Base-by-base conservation (phyloP, 1,140 invertebrate genomes). In the Batillaria attramentaria region DNA sequence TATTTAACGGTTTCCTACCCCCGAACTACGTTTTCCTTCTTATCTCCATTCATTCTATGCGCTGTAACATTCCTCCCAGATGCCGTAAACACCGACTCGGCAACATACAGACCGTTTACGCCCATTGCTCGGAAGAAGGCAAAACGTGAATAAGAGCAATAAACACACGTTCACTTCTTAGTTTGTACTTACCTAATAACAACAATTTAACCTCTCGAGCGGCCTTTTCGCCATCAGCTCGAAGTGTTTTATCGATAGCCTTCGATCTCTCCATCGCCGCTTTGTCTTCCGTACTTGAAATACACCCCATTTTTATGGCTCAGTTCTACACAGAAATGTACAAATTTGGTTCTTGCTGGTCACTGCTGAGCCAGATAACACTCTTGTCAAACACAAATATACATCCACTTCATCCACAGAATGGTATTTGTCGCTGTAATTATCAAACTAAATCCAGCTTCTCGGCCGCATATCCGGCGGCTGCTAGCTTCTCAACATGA, bases 181-280 rank as follows among this genome's bases (percentile, higher is more conserved):
- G 28, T 4, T 18, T 37, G 31, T 41, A 83, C 81, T 86, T 92
- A 97, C 96, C 96, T 80, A 97, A 92, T 74, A 97, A 91, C 66
- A 97, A 92, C 72, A 97, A 93, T 92, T 97, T 97, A 83, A 97
- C 96, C 94, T 97, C 96, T 85, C 95, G 94, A 46, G 95, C 94
- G 79, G 95, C 94, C 81, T 94, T 93, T 92, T 97, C 95, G 81
- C 95, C 95, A 94, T 97, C 96, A 69, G 94, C 94, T 85, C 95
- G 89, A 39, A 97, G 91, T 89, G 95, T 94, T 91, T 95, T 95
- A 92, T 97, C 96, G 89, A 97, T 97, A 91, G 95, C 95, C 92
- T 96, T 96, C 37, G 95, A 96, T 86, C 96, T 93, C 88, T 88
- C 88, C 33, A 81, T 78, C 18, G 88, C 88, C 42, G 79, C 83